Conservation (phyloP, 2,888 invertebrate genomes). For the Drosophila kuntzei region DNA sequence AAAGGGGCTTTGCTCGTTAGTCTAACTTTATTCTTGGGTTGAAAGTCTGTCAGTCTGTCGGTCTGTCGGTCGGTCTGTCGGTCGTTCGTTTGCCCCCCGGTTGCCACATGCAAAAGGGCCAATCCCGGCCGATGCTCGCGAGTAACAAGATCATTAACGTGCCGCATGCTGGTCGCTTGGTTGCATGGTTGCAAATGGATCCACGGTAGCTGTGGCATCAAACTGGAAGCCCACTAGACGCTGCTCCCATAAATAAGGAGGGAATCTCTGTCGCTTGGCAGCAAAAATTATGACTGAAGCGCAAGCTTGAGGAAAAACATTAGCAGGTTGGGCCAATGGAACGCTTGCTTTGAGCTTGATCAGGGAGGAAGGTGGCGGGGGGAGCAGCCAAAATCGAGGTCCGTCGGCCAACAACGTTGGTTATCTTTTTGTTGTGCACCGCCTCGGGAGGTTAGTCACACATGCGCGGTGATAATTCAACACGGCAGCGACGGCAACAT, state of each 20-base stretch:
- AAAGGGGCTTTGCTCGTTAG: constrained; percentile 72
- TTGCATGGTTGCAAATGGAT: constrained; percentile 61
- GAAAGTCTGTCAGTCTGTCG: constrained; percentile 5
- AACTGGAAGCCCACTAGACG: constrained; percentile 23
- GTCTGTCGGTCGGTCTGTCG: constrained; percentile 1
- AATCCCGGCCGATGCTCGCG: constrained; percentile 42
- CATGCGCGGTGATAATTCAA: constrained; percentile 80
- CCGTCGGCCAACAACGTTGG: constrained; percentile 34
- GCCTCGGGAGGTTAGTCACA: constrained; percentile 80
- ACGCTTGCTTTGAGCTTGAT: background rate
- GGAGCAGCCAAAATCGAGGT: constrained; percentile 39
- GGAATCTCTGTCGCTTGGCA: constrained; percentile 56
- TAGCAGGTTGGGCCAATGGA: constrained; percentile 67
- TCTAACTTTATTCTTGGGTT: constrained; percentile 39
- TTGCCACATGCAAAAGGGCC: constrained; percentile 68
- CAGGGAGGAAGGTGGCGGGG: background rate
- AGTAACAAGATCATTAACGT: constrained; percentile 82
- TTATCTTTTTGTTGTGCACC: constrained; percentile 80
- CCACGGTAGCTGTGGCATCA: constrained; percentile 41
- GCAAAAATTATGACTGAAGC: constrained; percentile 78
- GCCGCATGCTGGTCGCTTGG: constrained; percentile 46
- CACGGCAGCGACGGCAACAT: constrained; percentile 70
- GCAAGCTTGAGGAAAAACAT: constrained; percentile 69
- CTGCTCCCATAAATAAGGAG: constrained; percentile 71
- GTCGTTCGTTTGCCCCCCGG: background rate